phyloP scores from a whole-genome alignment of 2,888 invertebrate species.

The Torymus tubicola region DNA sequence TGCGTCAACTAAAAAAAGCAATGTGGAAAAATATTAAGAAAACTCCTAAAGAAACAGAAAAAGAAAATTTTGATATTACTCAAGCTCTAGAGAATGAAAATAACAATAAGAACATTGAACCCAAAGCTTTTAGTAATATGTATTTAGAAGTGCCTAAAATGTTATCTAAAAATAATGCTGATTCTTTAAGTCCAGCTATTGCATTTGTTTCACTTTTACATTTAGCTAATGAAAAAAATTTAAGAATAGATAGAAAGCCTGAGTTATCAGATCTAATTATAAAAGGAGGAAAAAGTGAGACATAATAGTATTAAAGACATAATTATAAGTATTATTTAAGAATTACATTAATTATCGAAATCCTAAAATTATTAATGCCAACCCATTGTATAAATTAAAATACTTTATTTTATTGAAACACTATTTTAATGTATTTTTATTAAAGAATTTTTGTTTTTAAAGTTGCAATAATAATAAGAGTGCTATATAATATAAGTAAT shows the following conservation, averaged over 20 bases:
- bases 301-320: background rate
- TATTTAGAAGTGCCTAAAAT: constrained; percentile 80
- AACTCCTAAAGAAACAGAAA: constrained; percentile 64
- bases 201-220: constrained; percentile 90
- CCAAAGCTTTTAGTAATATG: constrained; percentile 77
- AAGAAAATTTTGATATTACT: constrained; percentile 70
- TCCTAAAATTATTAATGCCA: too few relatives aligned
- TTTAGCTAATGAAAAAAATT: constrained; percentile 88
- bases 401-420: background rate
- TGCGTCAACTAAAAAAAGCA: constrained; percentile 87
- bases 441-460: too few relatives aligned
- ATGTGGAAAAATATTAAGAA: constrained; percentile 83
- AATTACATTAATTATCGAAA: too few relatives aligned
- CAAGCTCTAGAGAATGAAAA: constrained; percentile 54
- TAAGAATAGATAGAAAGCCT: constrained; percentile 69
- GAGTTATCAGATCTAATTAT: constrained; percentile 66
- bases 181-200: constrained; percentile 86
- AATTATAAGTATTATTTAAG: too few relatives aligned
- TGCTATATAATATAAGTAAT: too few relatives aligned
- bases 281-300: constrained; percentile 46
- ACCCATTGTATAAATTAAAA: background rate
- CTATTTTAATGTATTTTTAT: background rate
- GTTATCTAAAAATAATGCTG: constrained; percentile 81
- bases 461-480: too few relatives aligned
- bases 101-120: constrained; percentile 62